A percentile compares a stretch with the other conserved stretches of the same genome.
Conservation (phyloP, 2,888 invertebrate species). For the Conus canariensis region DNA sequence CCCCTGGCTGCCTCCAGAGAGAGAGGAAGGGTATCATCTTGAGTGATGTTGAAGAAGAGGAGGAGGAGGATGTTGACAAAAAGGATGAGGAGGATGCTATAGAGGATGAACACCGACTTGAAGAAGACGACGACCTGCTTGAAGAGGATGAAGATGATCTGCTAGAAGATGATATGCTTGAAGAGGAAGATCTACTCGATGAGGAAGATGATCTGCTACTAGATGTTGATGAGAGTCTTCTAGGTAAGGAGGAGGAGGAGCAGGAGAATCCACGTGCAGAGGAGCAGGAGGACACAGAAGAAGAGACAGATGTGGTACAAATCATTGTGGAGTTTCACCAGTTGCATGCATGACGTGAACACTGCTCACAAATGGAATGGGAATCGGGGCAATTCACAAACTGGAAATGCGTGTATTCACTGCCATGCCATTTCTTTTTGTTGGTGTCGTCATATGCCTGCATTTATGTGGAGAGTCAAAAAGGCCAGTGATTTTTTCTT, state of each 20-base stretch:
- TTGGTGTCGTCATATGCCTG: neutral
- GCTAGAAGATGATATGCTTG: slow-evolving; percentile 27
- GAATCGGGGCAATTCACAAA: neutral
- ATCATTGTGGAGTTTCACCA: slow-evolving; percentile 2
- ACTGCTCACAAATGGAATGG: neutral
- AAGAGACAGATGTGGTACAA: slow-evolving; percentile 10
- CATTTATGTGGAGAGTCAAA: neutral
- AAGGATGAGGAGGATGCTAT: neutral
- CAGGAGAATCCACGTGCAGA: slow-evolving; percentile 10
- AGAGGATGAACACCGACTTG: neutral
- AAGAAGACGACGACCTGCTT: neutral
- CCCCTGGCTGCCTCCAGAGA: slow-evolving; percentile 9
- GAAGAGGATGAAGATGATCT: neutral
- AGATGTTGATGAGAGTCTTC: slow-evolving; percentile 20
- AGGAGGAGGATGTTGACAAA: neutral
- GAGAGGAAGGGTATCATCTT: neutral
- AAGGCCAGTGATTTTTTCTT: no score
- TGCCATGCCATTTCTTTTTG: neutral
- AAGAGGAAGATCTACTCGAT: slow-evolving; percentile 24
- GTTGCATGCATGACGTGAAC: neutral
- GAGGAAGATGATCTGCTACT: neutral
- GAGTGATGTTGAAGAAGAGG: slow-evolving; percentile 17
- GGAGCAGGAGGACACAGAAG: neutral
- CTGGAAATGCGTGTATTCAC: neutral
- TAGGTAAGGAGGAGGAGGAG: slow-evolving; percentile 28